Percentiles rank a stretch among this genome's conserved stretches.
phyloP scores from a whole-genome alignment of 2,113 vertebrate genomes.

The Paedocypris sp. region DNA sequence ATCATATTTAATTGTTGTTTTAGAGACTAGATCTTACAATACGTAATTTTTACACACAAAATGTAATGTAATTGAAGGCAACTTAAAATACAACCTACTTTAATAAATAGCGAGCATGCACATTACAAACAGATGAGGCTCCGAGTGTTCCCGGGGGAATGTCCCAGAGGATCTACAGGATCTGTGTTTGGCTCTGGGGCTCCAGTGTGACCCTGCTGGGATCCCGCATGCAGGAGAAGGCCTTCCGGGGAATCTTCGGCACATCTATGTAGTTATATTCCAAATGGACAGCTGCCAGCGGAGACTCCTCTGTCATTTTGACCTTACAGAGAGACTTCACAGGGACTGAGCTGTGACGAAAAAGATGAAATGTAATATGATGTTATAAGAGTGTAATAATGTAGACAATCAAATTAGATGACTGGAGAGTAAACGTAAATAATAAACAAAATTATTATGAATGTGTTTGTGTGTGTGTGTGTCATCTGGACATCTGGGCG shows the following conservation, averaged over 20 bases:
- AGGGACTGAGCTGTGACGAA: slow-evolving; percentile 51
- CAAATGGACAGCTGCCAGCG: slow-evolving; percentile 59
- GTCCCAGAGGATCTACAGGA: slow-evolving; percentile 11
- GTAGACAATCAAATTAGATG: no score
- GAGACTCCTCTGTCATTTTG: slow-evolving; percentile 49
- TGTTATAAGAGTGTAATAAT: no score
- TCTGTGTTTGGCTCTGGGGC: slow-evolving; percentile 45
- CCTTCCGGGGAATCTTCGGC: slow-evolving; percentile 44
- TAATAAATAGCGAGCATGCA: background rate
- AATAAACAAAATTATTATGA: no score
- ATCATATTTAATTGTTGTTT: no score
- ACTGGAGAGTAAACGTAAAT: no score
- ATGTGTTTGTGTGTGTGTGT: no score
- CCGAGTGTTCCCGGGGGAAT: no score
- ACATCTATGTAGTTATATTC: slow-evolving; percentile 66
- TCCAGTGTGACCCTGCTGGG: slow-evolving; percentile 52
- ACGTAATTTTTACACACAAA: background rate
- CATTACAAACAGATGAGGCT: background rate
- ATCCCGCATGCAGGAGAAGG: slow-evolving; percentile 61
- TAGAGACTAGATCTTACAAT: no score
- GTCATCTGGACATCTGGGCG: no score
- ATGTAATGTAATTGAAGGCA: background rate
- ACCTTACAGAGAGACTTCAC: slow-evolving; percentile 67
- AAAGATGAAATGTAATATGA: no score
- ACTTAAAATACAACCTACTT: background rate